Conservation (phyloP, 2,113 vertebrate species). For the Microcebus lehilahytsara region DNA sequence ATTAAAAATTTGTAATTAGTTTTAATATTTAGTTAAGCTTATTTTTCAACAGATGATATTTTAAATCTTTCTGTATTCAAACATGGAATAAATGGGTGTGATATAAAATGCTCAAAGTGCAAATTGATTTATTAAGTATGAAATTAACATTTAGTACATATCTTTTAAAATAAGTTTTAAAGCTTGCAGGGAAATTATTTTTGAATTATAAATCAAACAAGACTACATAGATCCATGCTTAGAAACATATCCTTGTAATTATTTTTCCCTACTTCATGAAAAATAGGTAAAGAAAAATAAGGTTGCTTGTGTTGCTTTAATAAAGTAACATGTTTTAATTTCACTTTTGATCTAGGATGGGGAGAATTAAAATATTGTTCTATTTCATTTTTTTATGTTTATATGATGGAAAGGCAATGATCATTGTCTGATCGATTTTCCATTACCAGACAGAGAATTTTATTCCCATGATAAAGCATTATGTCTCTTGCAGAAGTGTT, state of each 20-base stretch:
- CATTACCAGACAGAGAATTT: constrained; percentile 72
- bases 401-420: constrained; percentile 63
- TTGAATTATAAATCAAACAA: constrained; percentile 46
- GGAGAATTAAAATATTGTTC: constrained; percentile 55
- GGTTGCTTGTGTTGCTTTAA: neutral
- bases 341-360: constrained; percentile 20
- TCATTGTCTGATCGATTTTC: constrained; percentile 70
- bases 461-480: constrained; percentile 70
- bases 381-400: constrained; percentile 68
- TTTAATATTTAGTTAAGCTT: constrained; percentile 26
- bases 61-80: constrained; percentile 70
- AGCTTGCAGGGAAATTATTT: constrained; percentile 50
- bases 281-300: neutral
- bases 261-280: neutral
- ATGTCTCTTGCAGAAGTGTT: constrained; percentile 69
- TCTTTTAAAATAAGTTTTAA: constrained; percentile 52
- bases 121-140: constrained; percentile 63
- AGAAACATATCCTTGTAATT: constrained; percentile 8
- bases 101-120: neutral
- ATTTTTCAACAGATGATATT: constrained; percentile 55
- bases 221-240: neutral
- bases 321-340: neutral
- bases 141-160: constrained; percentile 59
- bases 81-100: neutral
- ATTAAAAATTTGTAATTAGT: constrained; percentile 66